phyloP scores from a whole-genome alignment of 1,140 invertebrate species.

The Caerostris extrusa region DNA sequence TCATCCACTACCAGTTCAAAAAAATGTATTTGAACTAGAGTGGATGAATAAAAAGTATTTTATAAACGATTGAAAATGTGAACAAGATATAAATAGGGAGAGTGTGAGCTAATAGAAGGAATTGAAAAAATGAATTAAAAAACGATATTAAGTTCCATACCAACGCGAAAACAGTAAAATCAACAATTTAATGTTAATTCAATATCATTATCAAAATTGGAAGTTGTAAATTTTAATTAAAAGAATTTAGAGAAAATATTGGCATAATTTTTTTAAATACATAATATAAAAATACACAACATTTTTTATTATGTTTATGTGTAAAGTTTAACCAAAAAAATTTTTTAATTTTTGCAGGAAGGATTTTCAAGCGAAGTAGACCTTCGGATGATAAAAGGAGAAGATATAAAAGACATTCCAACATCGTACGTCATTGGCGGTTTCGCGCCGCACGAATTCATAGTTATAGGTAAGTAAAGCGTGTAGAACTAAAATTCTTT shows the following conservation, averaged over 20 bases:
- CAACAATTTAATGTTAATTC: background rate
- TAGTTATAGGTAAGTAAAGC: slow-evolving; percentile 86
- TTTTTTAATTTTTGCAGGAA: background rate
- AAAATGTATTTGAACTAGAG: too few species aligned
- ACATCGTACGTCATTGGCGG: slow-evolving; percentile 85
- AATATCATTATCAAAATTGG: background rate
- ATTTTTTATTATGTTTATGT: background rate
- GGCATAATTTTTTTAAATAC: background rate
- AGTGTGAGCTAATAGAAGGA: too few species aligned
- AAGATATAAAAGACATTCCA: slow-evolving; percentile 65
- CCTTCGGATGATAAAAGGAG: slow-evolving; percentile 28
- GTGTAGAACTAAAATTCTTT: background rate
- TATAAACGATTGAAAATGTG: too few species aligned
- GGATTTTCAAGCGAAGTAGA: background rate
- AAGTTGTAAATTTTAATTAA: background rate
- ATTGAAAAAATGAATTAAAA: too few species aligned
- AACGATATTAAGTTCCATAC: too few species aligned
- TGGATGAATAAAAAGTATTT: too few species aligned
- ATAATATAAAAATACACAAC: background rate
- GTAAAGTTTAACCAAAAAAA: background rate
- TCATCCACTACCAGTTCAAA: too few species aligned
- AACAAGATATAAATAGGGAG: too few species aligned
- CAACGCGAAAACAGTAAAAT: too few species aligned
- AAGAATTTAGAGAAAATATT: background rate
- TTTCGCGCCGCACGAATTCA: slow-evolving; percentile 87